phyloP scores from a whole-genome alignment of 1,140 invertebrate species.

The Panulirus ornatus region DNA sequence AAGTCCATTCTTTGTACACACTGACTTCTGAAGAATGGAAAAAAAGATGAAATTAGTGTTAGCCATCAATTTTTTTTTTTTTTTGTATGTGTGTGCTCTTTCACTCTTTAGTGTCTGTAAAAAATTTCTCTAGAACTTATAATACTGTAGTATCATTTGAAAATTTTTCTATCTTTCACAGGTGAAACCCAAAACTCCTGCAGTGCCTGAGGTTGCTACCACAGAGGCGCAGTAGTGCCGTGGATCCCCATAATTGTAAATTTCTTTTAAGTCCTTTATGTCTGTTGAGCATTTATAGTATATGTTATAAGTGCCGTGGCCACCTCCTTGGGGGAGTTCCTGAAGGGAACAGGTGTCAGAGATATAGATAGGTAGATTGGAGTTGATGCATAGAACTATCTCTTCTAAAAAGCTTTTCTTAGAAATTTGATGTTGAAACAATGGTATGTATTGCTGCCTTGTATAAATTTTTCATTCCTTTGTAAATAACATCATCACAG shows the following conservation, averaged over 20 bases:
- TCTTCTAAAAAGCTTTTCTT: not conserved
- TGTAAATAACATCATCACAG: slow-evolving; percentile 36
- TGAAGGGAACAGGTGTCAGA: too few species aligned
- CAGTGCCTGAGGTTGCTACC: not conserved
- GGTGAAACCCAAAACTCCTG: slow-evolving; percentile 38
- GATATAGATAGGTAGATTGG: too few species aligned
- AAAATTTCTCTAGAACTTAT: not conserved
- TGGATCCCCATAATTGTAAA: not conserved
- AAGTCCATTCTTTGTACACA: too few species aligned
- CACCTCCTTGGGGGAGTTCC: too few species aligned
- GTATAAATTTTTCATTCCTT: slow-evolving; percentile 43
- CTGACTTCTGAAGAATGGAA: too few species aligned
- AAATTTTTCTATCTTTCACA: slow-evolving; percentile 25
- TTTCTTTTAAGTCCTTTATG: slow-evolving; percentile 8
- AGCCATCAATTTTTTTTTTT: too few species aligned
- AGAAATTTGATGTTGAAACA: not conserved
- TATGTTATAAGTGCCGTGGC: too few species aligned
- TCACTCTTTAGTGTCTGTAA: not conserved
- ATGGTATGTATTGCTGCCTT: slow-evolving; percentile 26
- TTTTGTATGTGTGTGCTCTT: too few species aligned
- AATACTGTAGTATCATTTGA: not conserved
- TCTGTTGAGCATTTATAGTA: slow-evolving; percentile 12
- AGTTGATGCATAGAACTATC: not conserved
- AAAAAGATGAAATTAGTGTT: too few species aligned
- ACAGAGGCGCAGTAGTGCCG: slow-evolving; percentile 18